Conservation (phyloP, 2,113 vertebrate genomes). For the Rostratula benghalensis region DNA sequence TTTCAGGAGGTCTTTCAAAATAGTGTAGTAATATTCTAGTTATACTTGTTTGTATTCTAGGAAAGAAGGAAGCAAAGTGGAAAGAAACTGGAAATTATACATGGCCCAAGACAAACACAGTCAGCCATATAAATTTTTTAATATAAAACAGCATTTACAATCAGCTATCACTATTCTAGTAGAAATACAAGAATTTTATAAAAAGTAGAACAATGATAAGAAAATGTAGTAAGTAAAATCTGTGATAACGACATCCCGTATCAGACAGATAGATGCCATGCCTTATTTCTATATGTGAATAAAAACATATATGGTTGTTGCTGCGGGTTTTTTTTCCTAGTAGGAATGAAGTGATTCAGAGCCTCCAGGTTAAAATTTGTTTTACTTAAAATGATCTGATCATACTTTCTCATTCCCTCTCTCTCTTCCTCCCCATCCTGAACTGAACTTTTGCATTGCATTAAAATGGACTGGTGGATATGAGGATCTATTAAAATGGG, state of each 20-base stretch:
- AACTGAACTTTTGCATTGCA: constrained; percentile 51
- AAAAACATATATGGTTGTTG: neutral
- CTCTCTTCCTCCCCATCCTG: neutral
- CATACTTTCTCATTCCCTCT: constrained; percentile 17
- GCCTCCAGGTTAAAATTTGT: constrained; percentile 63
- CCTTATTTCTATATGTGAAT: neutral
- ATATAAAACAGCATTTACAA: neutral
- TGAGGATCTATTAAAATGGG: constrained; percentile 48
- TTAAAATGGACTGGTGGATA: constrained; percentile 48
- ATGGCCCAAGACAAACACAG: neutral
- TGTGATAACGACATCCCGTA: neutral
- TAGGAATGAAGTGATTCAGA: constrained; percentile 50
- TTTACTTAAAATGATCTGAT: constrained; percentile 62
- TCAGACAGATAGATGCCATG: neutral
- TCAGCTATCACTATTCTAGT: neutral
- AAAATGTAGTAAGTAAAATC: neutral
- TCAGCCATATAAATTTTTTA: neutral
- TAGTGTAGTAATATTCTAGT: neutral
- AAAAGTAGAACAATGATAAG: neutral
- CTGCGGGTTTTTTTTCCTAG: neutral
- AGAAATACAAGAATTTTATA: neutral
- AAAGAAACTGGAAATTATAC: neutral
- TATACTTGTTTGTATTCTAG: neutral
- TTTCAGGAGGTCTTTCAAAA: neutral
- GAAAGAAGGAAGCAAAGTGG: neutral